A percentile compares a stretch with the other conserved stretches of the same genome.
Evolutionary conservation across 1,140 invertebrate species (phyloP).

Genomic region (Saccostrea echinata): DNA sequence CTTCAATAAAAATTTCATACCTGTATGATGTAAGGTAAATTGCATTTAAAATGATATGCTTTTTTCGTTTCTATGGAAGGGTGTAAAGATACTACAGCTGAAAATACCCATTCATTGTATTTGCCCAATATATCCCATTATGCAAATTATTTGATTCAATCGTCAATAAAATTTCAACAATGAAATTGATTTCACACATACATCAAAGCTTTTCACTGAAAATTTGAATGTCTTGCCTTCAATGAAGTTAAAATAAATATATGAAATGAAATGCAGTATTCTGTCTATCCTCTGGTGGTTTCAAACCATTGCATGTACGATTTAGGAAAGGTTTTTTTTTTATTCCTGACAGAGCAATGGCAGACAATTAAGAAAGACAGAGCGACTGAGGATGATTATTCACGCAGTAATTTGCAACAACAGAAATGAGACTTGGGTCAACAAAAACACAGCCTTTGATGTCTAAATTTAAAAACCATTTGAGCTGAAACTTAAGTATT

Average conservation of each 20-base stretch:
- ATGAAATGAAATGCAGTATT: background rate
- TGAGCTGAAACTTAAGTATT: constrained; percentile 45
- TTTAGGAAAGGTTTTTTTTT: background rate
- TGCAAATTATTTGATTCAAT: constrained; percentile 35
- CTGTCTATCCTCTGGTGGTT: constrained; percentile 10
- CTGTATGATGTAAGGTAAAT: constrained; percentile 32
- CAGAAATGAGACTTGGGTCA: constrained; percentile 38
- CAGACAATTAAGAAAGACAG: constrained; percentile 34
- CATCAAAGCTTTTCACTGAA: background rate
- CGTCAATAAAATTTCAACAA: constrained; percentile 39
- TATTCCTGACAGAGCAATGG: constrained; percentile 1
- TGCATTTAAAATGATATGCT: constrained; percentile 39
- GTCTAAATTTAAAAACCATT: constrained; percentile 42
- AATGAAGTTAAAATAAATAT: background rate
- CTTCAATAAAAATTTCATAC: constrained; percentile 39
- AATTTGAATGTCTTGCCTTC: constrained; percentile 15
- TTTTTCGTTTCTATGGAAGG: constrained; percentile 32
- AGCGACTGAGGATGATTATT: constrained; percentile 28
- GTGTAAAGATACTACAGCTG: constrained; percentile 12
- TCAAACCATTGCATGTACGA: background rate
- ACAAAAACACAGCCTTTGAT: constrained; percentile 37
- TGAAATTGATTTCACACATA: constrained; percentile 39
- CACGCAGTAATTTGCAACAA: constrained; percentile 29
- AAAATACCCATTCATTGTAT: constrained; percentile 29
- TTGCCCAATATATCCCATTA: constrained; percentile 31